phyloP scores from a whole-genome alignment of 2,113 vertebrate genomes.

The Pyrgilauda ruficollis region DNA sequence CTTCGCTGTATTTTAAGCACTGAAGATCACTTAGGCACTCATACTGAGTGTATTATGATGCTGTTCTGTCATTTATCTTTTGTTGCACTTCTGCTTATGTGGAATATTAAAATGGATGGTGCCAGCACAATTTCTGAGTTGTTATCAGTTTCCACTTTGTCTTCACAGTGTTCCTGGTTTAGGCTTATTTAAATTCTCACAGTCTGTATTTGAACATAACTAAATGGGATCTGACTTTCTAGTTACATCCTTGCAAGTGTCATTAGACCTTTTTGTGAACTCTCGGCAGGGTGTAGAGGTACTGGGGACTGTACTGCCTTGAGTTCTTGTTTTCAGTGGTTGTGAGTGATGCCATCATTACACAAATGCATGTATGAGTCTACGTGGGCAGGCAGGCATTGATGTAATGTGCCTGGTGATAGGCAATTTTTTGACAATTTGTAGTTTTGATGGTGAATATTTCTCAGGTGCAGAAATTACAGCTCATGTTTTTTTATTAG shows the following conservation, averaged over 20 bases:
- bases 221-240: background rate
- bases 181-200: background rate
- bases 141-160: slow-evolving; percentile 4
- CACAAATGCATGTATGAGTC: background rate
- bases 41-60: background rate
- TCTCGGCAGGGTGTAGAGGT: background rate
- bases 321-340: background rate
- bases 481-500: background rate
- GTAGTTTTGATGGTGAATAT: background rate
- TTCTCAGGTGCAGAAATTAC: background rate
- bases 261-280: background rate
- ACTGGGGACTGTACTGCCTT: background rate
- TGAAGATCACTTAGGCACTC: background rate
- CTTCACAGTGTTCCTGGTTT: background rate
- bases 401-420: background rate
- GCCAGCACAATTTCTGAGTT: background rate
- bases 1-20: background rate
- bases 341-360: background rate
- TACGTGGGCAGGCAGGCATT: background rate
- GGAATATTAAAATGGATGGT: background rate
- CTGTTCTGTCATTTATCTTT: background rate
- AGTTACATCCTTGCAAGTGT: background rate
- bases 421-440: background rate
- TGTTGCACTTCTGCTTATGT: background rate
- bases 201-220: background rate